A percentile compares a stretch with the other conserved stretches of the same genome.
phyloP scores from a whole-genome alignment of 2,113 vertebrate species.

The Macquaria ambigua region DNA sequence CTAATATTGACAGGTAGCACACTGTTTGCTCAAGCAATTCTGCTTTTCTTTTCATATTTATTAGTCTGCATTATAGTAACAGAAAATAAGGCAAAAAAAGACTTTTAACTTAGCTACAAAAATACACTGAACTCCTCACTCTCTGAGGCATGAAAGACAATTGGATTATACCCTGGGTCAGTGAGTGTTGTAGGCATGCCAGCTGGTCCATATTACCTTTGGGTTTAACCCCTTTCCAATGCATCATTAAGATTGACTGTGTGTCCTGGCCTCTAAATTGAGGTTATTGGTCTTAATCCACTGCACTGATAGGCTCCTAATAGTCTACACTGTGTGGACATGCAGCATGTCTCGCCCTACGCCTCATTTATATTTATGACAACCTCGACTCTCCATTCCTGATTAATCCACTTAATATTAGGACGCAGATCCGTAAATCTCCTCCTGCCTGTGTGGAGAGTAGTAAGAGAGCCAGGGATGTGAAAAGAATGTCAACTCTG shows the following conservation, averaged over 20 bases:
- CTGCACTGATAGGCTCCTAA: slow-evolving; percentile 73
- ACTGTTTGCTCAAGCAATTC: slow-evolving; percentile 26
- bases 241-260: slow-evolving; percentile 70
- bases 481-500: slow-evolving; percentile 72
- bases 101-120: slow-evolving; percentile 23
- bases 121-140: slow-evolving; percentile 35
- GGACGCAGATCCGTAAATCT: slow-evolving; percentile 75
- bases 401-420: slow-evolving; percentile 84
- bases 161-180: slow-evolving; percentile 65
- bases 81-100: slow-evolving; percentile 1
- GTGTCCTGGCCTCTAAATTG: slow-evolving; percentile 71
- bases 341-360: slow-evolving; percentile 50
- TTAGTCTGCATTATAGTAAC: slow-evolving; percentile 3
- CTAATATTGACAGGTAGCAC: slow-evolving; percentile 24
- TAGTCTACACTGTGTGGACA: slow-evolving; percentile 66
- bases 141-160: slow-evolving; percentile 57
- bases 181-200: slow-evolving; percentile 47
- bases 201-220: slow-evolving; percentile 68
- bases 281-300: slow-evolving; percentile 74
- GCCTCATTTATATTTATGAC: slow-evolving; percentile 84
- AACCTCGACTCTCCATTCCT: slow-evolving; percentile 77
- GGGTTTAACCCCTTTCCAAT: slow-evolving; percentile 71
- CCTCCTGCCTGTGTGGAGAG: slow-evolving; percentile 63
- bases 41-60: slow-evolving; percentile 27
- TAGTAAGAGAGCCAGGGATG: slow-evolving; percentile 54